Base-by-base conservation (phyloP, 2,797 vertebrate genomes). In the Phyllotis vaccarum region DNA sequence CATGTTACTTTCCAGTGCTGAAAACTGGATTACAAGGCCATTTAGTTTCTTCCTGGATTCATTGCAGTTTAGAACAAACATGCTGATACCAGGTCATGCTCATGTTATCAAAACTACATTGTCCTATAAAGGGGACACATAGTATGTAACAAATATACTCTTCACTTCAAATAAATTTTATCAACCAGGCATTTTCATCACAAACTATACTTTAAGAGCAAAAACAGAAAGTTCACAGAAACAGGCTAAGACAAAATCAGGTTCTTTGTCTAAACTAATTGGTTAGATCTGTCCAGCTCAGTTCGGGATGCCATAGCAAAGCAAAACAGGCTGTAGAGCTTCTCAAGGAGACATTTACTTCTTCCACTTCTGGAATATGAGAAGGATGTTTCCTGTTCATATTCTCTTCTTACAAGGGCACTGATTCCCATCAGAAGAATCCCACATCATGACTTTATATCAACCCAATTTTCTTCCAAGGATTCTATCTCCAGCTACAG, bases 141-240 rank as follows among this genome's bases (percentile, higher is more conserved):
- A 66, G 13, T 46, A 76, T 70, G 37, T 86, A 34, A 21, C 12
- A 3, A 83, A 49, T 27, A 79, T 86, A 78, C 1, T 75, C 46
- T 83, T 29, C 14, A 6, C 10, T 17, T 68, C 34, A 96, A 88
- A 13, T 91, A 64, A 78, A 52, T 91, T 91, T 78, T 91, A 13
- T 92, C 86, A 95, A 90, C 24, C 9, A 94, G 89, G 64, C 3
- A 13, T 54, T 95, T 91, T 76, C 56, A 76, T 60, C 24, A 90
- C 37, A 89, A 29, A 64, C 56, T n/a, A 14, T 89, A 72, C 64
- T 66, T 70, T 91, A 92, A 95, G 56, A 80, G 75, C 46, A 66
- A 79, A 95, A 94, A 56, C 49, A 40, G 82, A 93, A 68, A 86
- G 43, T 66, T 1, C 29, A 74, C 54, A 96, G 60, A 95, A 93